Conservation (phyloP, 1,140 invertebrate genomes). For the Lasaia peninsularis region DNA sequence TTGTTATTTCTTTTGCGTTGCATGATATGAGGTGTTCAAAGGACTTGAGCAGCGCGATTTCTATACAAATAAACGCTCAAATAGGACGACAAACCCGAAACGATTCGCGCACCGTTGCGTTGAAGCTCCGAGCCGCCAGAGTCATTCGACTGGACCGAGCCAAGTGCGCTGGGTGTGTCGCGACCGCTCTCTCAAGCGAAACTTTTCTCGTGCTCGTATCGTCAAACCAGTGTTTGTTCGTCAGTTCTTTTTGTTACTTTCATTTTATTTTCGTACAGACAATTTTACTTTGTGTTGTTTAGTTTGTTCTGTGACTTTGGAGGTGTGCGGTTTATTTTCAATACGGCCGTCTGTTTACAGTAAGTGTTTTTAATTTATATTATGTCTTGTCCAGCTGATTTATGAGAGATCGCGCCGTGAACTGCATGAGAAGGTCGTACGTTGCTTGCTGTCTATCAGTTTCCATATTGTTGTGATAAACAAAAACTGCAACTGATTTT, state of each 20-base stretch:
- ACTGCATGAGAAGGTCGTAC: constrained; percentile 62
- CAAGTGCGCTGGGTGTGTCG: constrained; percentile 43
- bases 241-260: constrained; percentile 45
- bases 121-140: constrained; percentile 16
- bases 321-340: constrained; percentile 66
- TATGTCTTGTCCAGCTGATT: constrained; percentile 60
- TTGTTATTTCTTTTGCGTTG: too few relatives aligned
- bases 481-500: too few relatives aligned
- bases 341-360: constrained; percentile 61
- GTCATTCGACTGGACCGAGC: constrained; percentile 50
- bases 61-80: neutral
- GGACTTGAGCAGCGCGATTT: neutral
- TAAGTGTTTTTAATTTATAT: constrained; percentile 66
- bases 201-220: constrained; percentile 47
- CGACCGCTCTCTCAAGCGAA: constrained; percentile 41
- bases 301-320: constrained; percentile 65
- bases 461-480: constrained; percentile 24
- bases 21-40: neutral
- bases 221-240: neutral
- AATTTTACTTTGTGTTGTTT: constrained; percentile 67
- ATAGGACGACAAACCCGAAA: constrained; percentile 16
- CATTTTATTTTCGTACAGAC: constrained; percentile 47
- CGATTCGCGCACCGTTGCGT: constrained; percentile 24
- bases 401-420: constrained; percentile 61
- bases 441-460: constrained; percentile 42